Conservation (phyloP, 2,797 vertebrate genomes). For the Labroides dimidiatus region DNA sequence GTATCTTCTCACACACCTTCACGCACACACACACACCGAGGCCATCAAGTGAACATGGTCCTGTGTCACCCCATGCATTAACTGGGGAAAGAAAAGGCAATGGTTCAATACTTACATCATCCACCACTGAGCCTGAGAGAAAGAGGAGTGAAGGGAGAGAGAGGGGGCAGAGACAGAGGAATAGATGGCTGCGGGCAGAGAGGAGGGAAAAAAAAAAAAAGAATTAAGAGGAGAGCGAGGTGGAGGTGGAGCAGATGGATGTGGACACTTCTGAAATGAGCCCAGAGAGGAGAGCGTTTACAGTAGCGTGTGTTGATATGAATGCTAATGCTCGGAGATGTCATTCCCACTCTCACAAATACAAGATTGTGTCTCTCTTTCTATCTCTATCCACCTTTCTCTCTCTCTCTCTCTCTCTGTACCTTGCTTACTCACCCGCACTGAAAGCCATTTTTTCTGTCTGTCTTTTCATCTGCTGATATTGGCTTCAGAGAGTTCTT, state of each 20-base stretch:
- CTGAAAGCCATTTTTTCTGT: slow-evolving; percentile 22
- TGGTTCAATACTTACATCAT: slow-evolving; percentile 54
- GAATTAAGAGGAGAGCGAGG: slow-evolving; percentile 44
- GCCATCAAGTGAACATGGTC: slow-evolving; percentile 40
- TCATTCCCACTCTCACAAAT: slow-evolving; percentile 43
- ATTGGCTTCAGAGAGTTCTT: slow-evolving; percentile 64
- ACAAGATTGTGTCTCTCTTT: slow-evolving; percentile 46
- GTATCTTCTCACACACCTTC: slow-evolving; percentile 2
- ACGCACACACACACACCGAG: background rate
- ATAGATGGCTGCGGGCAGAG: slow-evolving; percentile 42
- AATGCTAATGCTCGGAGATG: slow-evolving; percentile 60
- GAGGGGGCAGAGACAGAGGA: slow-evolving; percentile 21
- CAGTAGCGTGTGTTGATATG: slow-evolving; percentile 59
- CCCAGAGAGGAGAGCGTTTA: slow-evolving; percentile 66
- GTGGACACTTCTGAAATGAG: slow-evolving; percentile 62
- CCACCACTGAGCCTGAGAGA: slow-evolving; percentile 27
- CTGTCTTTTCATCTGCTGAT: slow-evolving; percentile 22
- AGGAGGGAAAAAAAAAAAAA: too few relatives aligned
- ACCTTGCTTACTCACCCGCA: slow-evolving; percentile 43
- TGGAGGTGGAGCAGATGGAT: slow-evolving; percentile 56
- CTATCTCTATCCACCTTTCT: background rate
- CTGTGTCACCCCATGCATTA: slow-evolving; percentile 39
- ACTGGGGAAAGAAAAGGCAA: slow-evolving; percentile 12
- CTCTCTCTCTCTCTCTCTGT: slow-evolving; percentile 20
- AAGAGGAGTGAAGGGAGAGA: background rate